Conservation (phyloP, 2,797 vertebrate species). For the Streptopelia turtur region DNA sequence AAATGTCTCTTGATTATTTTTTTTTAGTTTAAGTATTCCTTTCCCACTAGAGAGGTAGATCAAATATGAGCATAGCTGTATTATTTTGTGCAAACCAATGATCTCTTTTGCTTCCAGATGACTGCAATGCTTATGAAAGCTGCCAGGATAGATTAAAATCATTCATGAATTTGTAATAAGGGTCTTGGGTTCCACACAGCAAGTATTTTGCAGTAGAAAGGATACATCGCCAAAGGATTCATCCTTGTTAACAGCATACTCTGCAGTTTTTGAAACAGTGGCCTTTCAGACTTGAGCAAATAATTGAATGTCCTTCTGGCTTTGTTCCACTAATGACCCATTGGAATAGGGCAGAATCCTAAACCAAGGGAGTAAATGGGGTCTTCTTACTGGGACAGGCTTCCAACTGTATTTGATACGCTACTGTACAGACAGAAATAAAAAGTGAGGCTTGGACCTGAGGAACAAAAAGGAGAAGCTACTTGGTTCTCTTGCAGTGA, state of each 20-base stretch:
- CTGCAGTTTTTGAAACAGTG: conserved; percentile 38
- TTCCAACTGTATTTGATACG: background rate
- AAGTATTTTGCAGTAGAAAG: conserved; percentile 57
- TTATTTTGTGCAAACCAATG: conserved; percentile 53
- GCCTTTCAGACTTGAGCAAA: conserved; percentile 42
- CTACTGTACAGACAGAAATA: background rate
- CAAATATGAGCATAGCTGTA: background rate
- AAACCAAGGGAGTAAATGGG: conserved; percentile 52
- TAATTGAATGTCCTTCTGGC: conserved; percentile 72
- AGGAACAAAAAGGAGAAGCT: background rate
- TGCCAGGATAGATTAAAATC: conserved; percentile 77
- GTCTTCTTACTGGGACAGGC: background rate
- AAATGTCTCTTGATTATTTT: background rate
- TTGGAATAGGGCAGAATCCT: conserved; percentile 58
- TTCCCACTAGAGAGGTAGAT: background rate
- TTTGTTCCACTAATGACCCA: conserved; percentile 73
- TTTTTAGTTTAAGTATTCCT: background rate
- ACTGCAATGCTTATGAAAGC: conserved; percentile 66
- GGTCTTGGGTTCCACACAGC: conserved; percentile 61
- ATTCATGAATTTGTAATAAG: conserved; percentile 75
- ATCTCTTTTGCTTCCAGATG: conserved; percentile 67
- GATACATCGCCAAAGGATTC: conserved; percentile 63
- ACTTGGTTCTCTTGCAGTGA: background rate
- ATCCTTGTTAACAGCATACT: conserved; percentile 54
- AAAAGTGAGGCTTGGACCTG: background rate